Percentiles rank a stretch among this genome's conserved stretches.
These are phyloP conservation scores for Acanthurus leucopareius DNA, from an alignment of 2,797 vertebrate species.

Conservation along the genomic window DNA sequence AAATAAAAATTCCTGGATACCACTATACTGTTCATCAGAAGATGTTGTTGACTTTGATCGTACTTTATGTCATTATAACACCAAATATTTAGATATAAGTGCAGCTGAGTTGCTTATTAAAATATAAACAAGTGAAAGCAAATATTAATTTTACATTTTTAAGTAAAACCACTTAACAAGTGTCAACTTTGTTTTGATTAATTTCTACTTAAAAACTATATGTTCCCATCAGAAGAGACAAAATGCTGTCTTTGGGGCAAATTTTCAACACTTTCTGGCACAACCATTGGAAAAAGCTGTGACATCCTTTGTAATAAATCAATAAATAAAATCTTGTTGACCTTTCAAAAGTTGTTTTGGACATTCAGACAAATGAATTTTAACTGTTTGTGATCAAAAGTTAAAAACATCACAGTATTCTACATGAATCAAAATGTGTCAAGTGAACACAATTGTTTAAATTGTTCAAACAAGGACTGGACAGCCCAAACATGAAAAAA, in stretches of 20 bases:
- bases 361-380: background rate
- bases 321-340: background rate
- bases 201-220: background rate
- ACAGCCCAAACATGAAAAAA: background rate
- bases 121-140: background rate
- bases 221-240: background rate
- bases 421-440: background rate
- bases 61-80: background rate
- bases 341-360: background rate
- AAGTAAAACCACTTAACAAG: too few relatives aligned
- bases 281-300: background rate
- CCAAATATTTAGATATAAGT: background rate
- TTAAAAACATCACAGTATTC: background rate
- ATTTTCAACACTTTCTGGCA: background rate
- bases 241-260: background rate
- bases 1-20: background rate
- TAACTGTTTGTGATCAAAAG: background rate
- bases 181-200: too few relatives aligned
- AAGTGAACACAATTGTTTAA: background rate
- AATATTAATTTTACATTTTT: background rate
- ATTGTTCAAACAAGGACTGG: too few relatives aligned
- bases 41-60: background rate
- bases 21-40: constrained; percentile 4
- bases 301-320: background rate
- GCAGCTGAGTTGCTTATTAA: background rate